Conservation (phyloP, 1,140 invertebrate species). For the Drosophila ananassae region DNA sequence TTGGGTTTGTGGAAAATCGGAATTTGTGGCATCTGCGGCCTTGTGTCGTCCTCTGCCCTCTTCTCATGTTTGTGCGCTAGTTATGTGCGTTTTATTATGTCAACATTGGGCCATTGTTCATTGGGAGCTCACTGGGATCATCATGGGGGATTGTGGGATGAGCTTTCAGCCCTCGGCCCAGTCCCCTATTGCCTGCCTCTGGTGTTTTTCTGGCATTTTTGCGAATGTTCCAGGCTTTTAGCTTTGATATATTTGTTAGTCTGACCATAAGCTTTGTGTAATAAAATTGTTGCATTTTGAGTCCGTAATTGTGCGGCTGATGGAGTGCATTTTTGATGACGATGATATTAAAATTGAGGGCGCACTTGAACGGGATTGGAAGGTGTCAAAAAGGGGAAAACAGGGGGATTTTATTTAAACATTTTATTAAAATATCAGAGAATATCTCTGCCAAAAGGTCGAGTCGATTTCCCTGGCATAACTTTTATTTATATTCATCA, state of each 20-base stretch:
- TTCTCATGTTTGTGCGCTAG: constrained; percentile 60
- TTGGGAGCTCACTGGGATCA: constrained; percentile 45
- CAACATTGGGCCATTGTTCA: constrained; percentile 78
- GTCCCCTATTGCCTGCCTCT: constrained; percentile 2
- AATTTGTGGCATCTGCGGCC: constrained; percentile 78
- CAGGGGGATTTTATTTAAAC: neutral
- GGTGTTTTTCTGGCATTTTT: constrained; percentile 49
- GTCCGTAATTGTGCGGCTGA: constrained; percentile 54
- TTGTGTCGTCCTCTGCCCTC: constrained; percentile 49
- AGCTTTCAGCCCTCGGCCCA: constrained; percentile 31
- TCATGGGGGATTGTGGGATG: constrained; percentile 46
- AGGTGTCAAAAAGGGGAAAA: neutral
- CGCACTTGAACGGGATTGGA: no score
- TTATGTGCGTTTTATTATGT: constrained; percentile 80
- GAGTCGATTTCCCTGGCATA: constrained; percentile 28
- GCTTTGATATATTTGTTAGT: constrained; percentile 78
- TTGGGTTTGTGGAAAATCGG: constrained; percentile 55
- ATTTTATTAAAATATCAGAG: neutral
- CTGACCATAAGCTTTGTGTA: constrained; percentile 67
- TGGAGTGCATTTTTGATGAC: constrained; percentile 43
- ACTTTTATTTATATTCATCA: constrained; percentile 40
- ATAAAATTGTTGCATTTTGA: constrained; percentile 68
- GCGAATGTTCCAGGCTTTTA: constrained; percentile 60
- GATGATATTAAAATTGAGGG: constrained; percentile 15
- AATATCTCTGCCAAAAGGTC: neutral